Conservation (phyloP, 1,140 invertebrate genomes). For the Pseudomyrmex dendroicus region DNA sequence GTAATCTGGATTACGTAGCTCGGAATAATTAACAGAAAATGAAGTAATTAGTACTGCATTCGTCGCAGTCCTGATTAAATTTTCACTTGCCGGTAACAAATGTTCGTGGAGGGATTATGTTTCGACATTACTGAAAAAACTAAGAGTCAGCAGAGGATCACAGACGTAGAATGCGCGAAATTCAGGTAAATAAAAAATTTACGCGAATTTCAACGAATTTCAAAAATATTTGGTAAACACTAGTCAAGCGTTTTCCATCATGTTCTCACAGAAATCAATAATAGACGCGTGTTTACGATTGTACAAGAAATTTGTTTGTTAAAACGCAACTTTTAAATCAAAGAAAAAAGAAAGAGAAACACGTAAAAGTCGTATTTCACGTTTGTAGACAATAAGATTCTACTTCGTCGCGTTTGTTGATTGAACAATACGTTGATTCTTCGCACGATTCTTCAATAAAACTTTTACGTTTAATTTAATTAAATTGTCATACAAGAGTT, state of each 20-base stretch:
- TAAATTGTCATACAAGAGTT: neutral
- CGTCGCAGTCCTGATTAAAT: slow-evolving; percentile 37
- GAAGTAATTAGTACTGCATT: slow-evolving; percentile 20
- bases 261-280: neutral
- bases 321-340: neutral
- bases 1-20: slow-evolving; percentile 21
- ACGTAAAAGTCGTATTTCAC: neutral
- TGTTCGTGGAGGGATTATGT: neutral
- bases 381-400: neutral
- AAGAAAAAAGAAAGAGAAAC: neutral
- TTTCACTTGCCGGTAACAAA: slow-evolving; percentile 28
- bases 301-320: neutral
- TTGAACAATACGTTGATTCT: slow-evolving; percentile 4
- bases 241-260: neutral
- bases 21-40: slow-evolving; percentile 53
- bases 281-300: neutral
- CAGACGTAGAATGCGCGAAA: neutral
- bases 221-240: neutral
- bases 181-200: neutral
- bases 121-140: neutral
- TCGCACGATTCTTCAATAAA: slow-evolving; percentile 5
- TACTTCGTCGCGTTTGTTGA: neutral
- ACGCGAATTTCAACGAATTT: neutral
- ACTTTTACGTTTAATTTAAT: slow-evolving; percentile 9
- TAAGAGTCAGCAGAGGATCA: neutral